Evolutionary conservation across 2,888 invertebrate genomes (phyloP).

Genomic region (Lycophotia porphyrea): DNA sequence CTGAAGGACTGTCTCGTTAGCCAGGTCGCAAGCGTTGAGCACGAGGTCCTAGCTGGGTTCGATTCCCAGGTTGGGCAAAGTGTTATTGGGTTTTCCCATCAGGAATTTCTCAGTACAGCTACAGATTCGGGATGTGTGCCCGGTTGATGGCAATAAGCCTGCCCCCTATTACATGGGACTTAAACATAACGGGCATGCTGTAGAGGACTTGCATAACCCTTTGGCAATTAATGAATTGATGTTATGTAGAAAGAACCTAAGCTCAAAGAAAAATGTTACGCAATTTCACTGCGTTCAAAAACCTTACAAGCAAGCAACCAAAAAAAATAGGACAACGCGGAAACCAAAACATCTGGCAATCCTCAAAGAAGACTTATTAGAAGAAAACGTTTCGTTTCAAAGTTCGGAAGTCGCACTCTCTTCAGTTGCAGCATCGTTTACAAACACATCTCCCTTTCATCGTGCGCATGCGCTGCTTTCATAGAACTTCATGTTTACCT

Average conservation of each 20-base stretch:
- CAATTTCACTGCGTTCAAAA: background rate
- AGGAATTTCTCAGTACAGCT: background rate
- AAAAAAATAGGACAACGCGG: constrained; percentile 36
- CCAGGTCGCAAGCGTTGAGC: background rate
- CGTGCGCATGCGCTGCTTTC: constrained; percentile 71
- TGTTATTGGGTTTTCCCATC: background rate
- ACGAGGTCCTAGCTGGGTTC: background rate
- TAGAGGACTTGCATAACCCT: too few species aligned
- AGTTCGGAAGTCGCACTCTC: constrained; percentile 55
- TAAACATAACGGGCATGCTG: background rate
- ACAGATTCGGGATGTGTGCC: background rate
- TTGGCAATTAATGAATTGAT: background rate
- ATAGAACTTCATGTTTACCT: constrained; percentile 80
- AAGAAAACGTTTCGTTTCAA: constrained; percentile 53
- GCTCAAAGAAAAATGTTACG: background rate
- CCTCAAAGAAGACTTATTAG: constrained; percentile 42
- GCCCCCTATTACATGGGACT: background rate
- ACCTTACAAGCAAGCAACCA: background rate
- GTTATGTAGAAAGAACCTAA: background rate
- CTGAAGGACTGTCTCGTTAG: background rate
- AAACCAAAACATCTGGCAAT: constrained; percentile 49
- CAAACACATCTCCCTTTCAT: constrained; percentile 75
- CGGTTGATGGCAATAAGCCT: background rate
- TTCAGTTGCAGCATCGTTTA: constrained; percentile 66
- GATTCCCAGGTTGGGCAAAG: background rate